phyloP scores from a whole-genome alignment of 2,888 invertebrate species.

The Andrena hattorfiana region DNA sequence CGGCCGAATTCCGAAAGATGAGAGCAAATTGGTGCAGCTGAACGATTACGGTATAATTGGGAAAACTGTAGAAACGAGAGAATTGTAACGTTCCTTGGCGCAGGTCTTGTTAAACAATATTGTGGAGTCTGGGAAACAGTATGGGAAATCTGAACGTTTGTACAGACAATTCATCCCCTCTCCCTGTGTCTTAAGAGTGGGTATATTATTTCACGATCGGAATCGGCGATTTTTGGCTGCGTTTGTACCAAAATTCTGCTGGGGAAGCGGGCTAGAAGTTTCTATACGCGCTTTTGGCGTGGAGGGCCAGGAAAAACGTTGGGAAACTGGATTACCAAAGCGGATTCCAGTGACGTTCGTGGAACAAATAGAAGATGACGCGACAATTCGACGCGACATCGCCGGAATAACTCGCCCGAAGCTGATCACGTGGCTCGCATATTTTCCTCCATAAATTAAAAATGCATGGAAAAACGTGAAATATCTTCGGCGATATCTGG shows the following conservation, averaged over 20 bases:
- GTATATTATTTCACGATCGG: not conserved
- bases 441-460: slow-evolving; percentile 52
- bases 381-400: not conserved
- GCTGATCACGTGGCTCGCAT: slow-evolving; percentile 42
- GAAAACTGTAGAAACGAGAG: not conserved
- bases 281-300: not conserved
- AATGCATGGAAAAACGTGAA: slow-evolving; percentile 42
- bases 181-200: not conserved
- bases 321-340: slow-evolving; percentile 14
- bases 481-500: slow-evolving; percentile 22
- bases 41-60: not conserved
- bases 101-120: not conserved
- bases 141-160: too few relatives aligned
- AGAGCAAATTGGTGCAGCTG: not conserved
- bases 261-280: not conserved
- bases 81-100: not conserved
- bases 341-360: slow-evolving; percentile 6
- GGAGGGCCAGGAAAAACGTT: not conserved
- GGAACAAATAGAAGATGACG: slow-evolving; percentile 13
- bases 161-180: too few relatives aligned
- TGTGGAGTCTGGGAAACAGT: not conserved
- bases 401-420: slow-evolving; percentile 41
- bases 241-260: not conserved
- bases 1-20: slow-evolving; percentile 17
- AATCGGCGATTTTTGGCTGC: not conserved